Conservation (phyloP, 2,888 invertebrate genomes). For the Seira sanloemensis region DNA sequence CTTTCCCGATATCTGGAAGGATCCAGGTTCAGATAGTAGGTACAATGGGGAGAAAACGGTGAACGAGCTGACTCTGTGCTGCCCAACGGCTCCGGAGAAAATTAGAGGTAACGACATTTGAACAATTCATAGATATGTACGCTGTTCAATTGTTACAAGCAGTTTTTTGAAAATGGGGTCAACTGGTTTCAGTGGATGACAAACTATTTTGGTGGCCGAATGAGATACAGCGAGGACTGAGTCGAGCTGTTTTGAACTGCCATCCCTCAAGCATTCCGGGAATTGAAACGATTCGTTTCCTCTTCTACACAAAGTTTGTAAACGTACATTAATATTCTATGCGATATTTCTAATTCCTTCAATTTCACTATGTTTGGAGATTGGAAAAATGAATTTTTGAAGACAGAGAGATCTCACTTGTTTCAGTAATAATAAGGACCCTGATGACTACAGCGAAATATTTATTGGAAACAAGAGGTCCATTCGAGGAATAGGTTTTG, state of each 20-base stretch:
- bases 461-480: conserved; percentile 27
- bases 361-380: too few species aligned
- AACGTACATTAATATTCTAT: not conserved
- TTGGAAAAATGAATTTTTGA: not conserved
- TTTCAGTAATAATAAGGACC: conserved; percentile 47
- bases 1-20: conserved; percentile 48
- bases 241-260: conserved; percentile 51
- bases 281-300: conserved; percentile 54
- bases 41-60: too few species aligned
- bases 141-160: not conserved
- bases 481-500: conserved; percentile 37
- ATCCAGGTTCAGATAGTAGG: not conserved
- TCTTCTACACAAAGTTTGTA: conserved; percentile 51
- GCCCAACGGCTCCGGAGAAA: conserved; percentile 31
- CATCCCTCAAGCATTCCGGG: conserved; percentile 52
- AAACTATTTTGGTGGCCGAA: conserved; percentile 59
- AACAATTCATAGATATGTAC: not conserved
- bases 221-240: conserved; percentile 48
- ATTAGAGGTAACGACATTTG: conserved; percentile 30
- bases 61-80: not conserved
- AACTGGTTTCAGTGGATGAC: conserved; percentile 45
- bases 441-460: conserved; percentile 53
- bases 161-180: too few species aligned
- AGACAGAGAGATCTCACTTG: too few species aligned
- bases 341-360: not conserved